Evolutionary conservation across 2,113 vertebrate species (phyloP).

Genomic region (Anthoscopus minutus): DNA sequence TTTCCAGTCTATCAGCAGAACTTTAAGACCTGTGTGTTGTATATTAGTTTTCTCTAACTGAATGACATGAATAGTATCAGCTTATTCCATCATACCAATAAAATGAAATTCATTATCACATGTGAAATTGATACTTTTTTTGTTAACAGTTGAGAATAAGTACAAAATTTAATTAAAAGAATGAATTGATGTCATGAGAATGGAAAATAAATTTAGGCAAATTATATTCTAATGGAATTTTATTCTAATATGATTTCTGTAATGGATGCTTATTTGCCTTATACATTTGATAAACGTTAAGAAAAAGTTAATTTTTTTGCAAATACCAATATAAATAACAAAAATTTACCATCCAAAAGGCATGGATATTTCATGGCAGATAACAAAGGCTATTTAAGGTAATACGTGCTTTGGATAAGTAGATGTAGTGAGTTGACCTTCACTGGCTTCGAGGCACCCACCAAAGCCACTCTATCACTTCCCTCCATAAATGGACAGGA

Average conservation of each 20-base stretch:
- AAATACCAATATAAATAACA: not conserved
- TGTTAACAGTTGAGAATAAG: not conserved
- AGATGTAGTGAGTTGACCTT: not conserved
- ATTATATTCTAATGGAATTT: not conserved
- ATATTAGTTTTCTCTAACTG: not conserved
- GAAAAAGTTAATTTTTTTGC: not conserved
- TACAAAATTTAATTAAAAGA: not conserved
- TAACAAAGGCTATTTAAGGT: not conserved
- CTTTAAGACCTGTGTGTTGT: not conserved
- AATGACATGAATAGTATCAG: not conserved
- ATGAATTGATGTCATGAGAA: not conserved
- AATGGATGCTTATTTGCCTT: not conserved
- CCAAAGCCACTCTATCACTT: not conserved
- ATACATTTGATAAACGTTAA: not conserved
- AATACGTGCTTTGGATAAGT: not conserved
- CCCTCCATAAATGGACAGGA: not conserved
- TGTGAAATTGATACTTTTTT: not conserved
- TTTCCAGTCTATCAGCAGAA: not conserved
- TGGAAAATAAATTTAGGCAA: not conserved
- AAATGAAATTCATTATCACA: constrained; percentile 6
- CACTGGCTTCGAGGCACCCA: not conserved
- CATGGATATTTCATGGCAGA: not conserved
- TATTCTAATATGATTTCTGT: not conserved
- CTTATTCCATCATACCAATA: not conserved
- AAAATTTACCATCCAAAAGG: not conserved